Conservation (phyloP, 2,113 vertebrate species). For the Erinaceus europaeus region DNA sequence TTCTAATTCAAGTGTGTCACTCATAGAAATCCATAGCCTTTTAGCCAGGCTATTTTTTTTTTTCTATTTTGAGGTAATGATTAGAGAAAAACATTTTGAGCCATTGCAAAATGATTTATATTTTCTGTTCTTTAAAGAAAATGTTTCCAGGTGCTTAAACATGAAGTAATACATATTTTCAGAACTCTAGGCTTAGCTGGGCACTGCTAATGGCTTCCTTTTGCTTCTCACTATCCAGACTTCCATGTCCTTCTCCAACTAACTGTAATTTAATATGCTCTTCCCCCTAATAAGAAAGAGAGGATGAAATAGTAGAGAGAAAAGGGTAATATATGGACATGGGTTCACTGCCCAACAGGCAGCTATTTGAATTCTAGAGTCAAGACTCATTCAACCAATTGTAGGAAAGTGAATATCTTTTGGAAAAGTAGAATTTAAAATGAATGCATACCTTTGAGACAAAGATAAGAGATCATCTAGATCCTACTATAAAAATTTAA, state of each 20-base stretch:
- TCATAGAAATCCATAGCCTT: neutral
- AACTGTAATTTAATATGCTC: neutral
- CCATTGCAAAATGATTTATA: neutral
- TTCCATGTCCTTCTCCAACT: neutral
- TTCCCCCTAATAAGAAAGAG: neutral
- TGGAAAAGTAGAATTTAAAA: neutral
- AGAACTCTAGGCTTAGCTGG: neutral
- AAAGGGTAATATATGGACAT: neutral
- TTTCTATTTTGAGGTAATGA: neutral
- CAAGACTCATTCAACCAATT: neutral
- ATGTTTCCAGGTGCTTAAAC: neutral
- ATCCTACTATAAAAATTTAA: slow-evolving; percentile 23
- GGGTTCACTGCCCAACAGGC: neutral
- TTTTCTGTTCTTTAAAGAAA: slow-evolving; percentile 6
- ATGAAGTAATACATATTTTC: neutral
- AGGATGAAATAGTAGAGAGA: neutral
- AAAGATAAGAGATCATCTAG: neutral
- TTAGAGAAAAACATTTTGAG: slow-evolving; percentile 22
- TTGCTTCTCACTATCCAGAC: neutral
- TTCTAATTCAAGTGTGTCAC: neutral
- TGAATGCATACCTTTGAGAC: neutral
- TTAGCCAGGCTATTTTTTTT: neutral
- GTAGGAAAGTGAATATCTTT: neutral
- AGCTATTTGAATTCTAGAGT: neutral
- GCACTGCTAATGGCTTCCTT: neutral